Evolutionary conservation across 2,797 vertebrate species (phyloP).

Genomic region (Crocidura indochinensis): DNA sequence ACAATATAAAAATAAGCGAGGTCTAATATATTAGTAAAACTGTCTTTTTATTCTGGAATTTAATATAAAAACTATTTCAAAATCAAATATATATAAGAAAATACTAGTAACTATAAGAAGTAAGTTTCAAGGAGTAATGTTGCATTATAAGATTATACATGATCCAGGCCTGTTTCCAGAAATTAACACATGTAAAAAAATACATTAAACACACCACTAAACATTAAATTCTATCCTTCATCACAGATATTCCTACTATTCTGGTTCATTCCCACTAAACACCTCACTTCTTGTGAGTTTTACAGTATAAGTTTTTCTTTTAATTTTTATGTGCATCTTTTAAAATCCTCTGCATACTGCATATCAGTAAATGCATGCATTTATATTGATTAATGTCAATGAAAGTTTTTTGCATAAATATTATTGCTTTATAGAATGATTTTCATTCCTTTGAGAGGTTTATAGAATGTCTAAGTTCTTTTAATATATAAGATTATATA

Average conservation of each 20-base stretch:
- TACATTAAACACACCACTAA: no score
- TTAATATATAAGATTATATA: background rate
- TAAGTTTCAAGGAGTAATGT: background rate
- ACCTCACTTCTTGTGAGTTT: background rate
- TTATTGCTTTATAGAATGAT: background rate
- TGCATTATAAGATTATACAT: no score
- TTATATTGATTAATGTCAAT: background rate
- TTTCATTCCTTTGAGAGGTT: background rate
- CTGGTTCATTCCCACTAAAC: no score
- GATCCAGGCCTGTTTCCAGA: no score
- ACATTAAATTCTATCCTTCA: no score
- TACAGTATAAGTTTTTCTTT: background rate
- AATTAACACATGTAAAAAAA: no score
- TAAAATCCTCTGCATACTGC: no score
- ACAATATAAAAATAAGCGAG: slow-evolving; percentile 41
- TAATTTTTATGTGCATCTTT: no score
- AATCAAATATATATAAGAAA: slow-evolving; percentile 17
- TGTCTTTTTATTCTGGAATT: slow-evolving; percentile 31
- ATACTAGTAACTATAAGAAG: background rate
- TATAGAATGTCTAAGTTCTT: background rate
- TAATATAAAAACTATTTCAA: slow-evolving; percentile 8
- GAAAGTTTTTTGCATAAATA: background rate
- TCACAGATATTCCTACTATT: no score
- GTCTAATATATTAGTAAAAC: background rate
- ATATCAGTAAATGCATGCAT: no score